Base-by-base conservation (phyloP, 2,888 invertebrate genomes). In the Galerucella nymphaeae region DNA sequence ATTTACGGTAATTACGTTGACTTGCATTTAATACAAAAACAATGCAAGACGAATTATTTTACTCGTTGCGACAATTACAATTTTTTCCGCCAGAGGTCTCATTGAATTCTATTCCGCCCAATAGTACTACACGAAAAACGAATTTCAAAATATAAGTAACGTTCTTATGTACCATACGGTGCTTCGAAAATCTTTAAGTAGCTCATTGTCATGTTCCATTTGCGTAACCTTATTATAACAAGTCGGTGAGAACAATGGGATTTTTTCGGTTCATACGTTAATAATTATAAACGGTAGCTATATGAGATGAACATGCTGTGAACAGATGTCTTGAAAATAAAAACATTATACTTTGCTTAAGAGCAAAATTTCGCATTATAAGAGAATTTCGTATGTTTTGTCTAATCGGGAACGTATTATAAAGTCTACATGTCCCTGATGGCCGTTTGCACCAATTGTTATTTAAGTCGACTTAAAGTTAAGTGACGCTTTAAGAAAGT, bases 231-330 rank as follows among this genome's bases (percentile, higher is more conserved):
- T 57, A 23, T 57, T 57, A 57, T 57, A 20, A 20, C 23, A 9
- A 23, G 57, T 18, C 20, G 18, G 57, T 57, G 13, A 6, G 57
- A 11, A 57, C 57, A 57, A 57, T 57, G 13, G 57, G 57, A 57
- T 57, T 57, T 20, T 57, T 23, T 23, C 30, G 30, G 30, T 38
- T 38, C 30, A 38, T 38, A 38, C 20, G 57, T 57, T 57, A 9
- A 57, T 57, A 18, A 57, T 57, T 18, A 57, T 57, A 57, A 23
- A 57, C 20, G 23, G 57, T 20, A 23, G 20, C 23, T 20, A 57
- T 20, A 57, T 20, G 23, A 57, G 57, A 57, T 23, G 57, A 57
- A 14, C 57, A 57, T 57, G 23, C 23, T 57, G 57, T 57, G 57
- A 57, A 57, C 57, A 57, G 57, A 57, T 57, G 57, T 57, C 57